phyloP scores from a whole-genome alignment of 2,888 invertebrate species.

The Cecidostiba fungosa region DNA sequence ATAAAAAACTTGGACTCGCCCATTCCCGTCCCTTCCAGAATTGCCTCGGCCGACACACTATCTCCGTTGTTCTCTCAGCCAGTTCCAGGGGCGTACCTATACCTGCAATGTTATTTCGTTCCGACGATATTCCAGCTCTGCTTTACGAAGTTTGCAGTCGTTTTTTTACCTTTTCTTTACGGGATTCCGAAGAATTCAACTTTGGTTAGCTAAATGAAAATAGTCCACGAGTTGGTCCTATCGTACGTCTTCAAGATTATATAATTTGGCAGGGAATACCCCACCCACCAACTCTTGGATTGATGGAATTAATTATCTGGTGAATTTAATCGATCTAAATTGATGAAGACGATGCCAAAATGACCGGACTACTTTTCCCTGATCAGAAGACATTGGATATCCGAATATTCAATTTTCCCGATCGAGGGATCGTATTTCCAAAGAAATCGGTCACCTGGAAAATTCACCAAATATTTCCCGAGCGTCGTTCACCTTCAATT shows the following conservation, averaged over 20 bases:
- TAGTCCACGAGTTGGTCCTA: not conserved
- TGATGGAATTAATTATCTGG: not conserved
- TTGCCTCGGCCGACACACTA: not conserved
- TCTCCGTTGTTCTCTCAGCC: conserved; percentile 18
- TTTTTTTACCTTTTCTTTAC: not conserved
- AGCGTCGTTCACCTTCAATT: not conserved
- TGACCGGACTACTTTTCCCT: not conserved
- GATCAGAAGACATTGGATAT: not conserved
- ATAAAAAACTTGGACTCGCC: conserved; percentile 47
- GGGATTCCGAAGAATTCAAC: not conserved
- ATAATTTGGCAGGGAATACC: too few relatives aligned
- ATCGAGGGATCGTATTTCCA: not conserved
- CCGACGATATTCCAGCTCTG: not conserved
- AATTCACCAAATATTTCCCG: not conserved
- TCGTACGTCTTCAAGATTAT: too few relatives aligned
- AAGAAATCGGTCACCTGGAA: not conserved
- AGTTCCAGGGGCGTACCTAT: conserved; percentile 50
- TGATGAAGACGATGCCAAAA: not conserved
- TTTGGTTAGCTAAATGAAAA: not conserved
- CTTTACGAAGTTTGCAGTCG: not conserved
- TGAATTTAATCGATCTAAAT: not conserved
- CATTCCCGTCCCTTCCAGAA: conserved; percentile 25
- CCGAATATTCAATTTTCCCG: not conserved
- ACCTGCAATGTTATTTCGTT: not conserved
- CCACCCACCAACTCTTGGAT: not conserved